These are phyloP conservation scores for Spea hammondii DNA, from an alignment of 2,797 vertebrate species.

Conservation along the genomic window DNA sequence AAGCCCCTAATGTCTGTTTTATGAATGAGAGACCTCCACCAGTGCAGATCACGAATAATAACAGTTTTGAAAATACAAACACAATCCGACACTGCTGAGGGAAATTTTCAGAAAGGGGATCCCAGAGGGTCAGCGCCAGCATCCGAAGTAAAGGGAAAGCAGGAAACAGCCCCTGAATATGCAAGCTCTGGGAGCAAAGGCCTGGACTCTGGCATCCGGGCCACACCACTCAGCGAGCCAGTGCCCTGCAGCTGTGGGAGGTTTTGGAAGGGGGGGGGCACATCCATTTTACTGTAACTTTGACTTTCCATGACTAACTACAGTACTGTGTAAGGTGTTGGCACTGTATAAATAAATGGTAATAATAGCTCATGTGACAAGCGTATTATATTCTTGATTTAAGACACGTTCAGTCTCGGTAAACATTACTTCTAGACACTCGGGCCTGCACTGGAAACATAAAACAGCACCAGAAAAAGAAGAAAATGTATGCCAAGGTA, in stretches of 20 bases:
- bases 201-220: slow-evolving; percentile 35
- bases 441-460: not conserved
- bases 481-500: too few relatives aligned
- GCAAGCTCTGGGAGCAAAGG: slow-evolving; percentile 51
- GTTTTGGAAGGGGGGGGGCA: not conserved
- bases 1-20: slow-evolving; percentile 50
- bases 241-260: slow-evolving; percentile 46
- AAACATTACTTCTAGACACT: not conserved
- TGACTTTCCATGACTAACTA: not conserved
- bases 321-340: not conserved
- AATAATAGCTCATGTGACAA: not conserved
- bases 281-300: slow-evolving; percentile 1
- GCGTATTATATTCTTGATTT: not conserved
- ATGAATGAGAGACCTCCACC: slow-evolving; percentile 52
- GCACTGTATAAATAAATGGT: too few relatives aligned
- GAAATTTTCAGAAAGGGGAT: slow-evolving; percentile 48
- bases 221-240: slow-evolving; percentile 26
- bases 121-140: slow-evolving; percentile 48
- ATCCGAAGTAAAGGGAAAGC: slow-evolving; percentile 51
- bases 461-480: not conserved
- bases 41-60: slow-evolving; percentile 51
- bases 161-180: slow-evolving; percentile 52
- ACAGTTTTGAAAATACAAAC: slow-evolving; percentile 51
- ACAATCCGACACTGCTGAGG: slow-evolving; percentile 51
- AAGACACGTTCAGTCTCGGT: not conserved